phyloP scores from a whole-genome alignment of 2,888 invertebrate species.

The Rhagophthalmus giganteus region DNA sequence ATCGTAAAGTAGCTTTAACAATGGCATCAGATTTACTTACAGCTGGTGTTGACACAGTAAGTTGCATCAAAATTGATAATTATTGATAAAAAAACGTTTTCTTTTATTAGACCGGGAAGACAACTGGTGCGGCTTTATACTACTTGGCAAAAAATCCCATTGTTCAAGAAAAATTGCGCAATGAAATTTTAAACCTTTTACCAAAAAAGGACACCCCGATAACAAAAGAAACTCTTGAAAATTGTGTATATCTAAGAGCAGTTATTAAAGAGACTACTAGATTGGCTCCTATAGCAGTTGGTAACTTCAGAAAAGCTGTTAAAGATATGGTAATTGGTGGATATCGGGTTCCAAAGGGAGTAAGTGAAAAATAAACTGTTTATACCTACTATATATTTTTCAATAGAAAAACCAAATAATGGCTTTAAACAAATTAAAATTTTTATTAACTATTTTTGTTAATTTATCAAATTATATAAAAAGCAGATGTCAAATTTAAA shows the following conservation, averaged over 20 bases:
- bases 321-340: constrained; percentile 50
- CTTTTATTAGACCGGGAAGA: constrained; percentile 55
- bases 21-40: constrained; percentile 72
- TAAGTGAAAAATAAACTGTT: constrained; percentile 33
- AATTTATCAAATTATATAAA: no score
- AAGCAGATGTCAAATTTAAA: no score
- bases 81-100: no score
- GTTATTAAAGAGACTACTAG: constrained; percentile 66
- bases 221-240: constrained; percentile 49
- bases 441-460: no score
- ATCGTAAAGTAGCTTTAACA: constrained; percentile 64
- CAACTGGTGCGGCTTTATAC: constrained; percentile 53
- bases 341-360: constrained; percentile 52
- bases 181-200: constrained; percentile 49
- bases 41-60: constrained; percentile 74
- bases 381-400: background rate
- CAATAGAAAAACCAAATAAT: no score
- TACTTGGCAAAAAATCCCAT: constrained; percentile 54
- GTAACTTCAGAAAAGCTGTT: constrained; percentile 37
- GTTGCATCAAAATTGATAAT: no score
- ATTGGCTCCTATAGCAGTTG: constrained; percentile 42
- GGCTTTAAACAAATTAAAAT: no score
- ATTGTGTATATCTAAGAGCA: constrained; percentile 61
- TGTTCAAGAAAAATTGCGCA: constrained; percentile 52
- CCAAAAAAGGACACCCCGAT: constrained; percentile 45